phyloP scores from a whole-genome alignment of 1,140 invertebrate species.

The Pseudoatta argentina region DNA sequence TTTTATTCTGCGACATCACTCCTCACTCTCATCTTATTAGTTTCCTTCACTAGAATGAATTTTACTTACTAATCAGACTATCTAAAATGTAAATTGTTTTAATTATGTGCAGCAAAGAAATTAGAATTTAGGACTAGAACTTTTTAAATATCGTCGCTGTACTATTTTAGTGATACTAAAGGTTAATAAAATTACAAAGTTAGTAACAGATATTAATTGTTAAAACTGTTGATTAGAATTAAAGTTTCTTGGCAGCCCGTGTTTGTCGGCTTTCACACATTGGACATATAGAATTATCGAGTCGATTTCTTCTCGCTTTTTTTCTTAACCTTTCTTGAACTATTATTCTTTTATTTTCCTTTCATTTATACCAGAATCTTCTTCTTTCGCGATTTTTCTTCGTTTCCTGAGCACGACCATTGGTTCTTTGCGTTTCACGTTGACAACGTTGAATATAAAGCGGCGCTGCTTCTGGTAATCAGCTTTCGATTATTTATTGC shows the following conservation, averaged over 20 bases:
- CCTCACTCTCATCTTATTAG: not conserved
- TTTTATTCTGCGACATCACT: not conserved
- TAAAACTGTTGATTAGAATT: not conserved
- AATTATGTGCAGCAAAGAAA: not conserved
- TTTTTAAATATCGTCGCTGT: not conserved
- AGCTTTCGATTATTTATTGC: constrained; percentile 86
- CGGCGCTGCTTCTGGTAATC: constrained; percentile 80
- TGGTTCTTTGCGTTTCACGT: constrained; percentile 53
- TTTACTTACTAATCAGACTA: not conserved
- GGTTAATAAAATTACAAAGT: not conserved
- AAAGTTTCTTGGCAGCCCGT: not conserved
- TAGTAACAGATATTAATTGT: not conserved
- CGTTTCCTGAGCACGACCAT: constrained; percentile 52
- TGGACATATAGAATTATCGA: not conserved
- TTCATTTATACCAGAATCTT: constrained; percentile 29
- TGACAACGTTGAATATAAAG: constrained; percentile 56
- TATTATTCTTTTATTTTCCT: constrained; percentile 7
- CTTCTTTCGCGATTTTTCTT: constrained; percentile 65
- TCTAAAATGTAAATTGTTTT: not conserved
- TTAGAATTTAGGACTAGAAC: not conserved
- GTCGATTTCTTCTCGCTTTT: not conserved
- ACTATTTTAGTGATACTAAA: not conserved
- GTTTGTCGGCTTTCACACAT: not conserved
- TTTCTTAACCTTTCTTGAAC: not conserved
- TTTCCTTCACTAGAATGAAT: not conserved